phyloP scores from a whole-genome alignment of 1,140 invertebrate species.

The Oryctes rhinoceros region DNA sequence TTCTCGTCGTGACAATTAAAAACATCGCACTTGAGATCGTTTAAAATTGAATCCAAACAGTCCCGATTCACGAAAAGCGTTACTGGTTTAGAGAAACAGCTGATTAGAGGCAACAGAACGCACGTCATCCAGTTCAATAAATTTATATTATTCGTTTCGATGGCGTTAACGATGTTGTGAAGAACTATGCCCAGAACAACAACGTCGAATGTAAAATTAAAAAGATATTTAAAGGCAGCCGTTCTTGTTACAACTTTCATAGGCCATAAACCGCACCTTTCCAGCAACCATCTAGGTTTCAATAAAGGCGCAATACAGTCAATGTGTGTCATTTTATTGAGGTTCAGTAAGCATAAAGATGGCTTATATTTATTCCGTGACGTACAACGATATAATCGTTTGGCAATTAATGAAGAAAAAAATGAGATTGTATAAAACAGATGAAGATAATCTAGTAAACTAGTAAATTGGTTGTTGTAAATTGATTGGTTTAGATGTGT shows the following conservation, averaged over 20 bases:
- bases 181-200: neutral
- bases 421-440: too few species aligned
- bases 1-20: neutral
- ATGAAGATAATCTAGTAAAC: too few species aligned
- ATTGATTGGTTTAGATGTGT: too few species aligned
- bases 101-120: neutral
- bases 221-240: neutral
- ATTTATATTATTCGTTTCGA: neutral
- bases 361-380: neutral
- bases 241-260: neutral
- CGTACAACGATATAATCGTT: too few species aligned
- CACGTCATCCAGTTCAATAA: neutral
- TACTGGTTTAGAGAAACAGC: neutral
- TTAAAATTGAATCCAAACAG: neutral
- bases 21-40: neutral
- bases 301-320: neutral
- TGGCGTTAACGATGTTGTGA: conserved; percentile 56
- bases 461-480: too few species aligned
- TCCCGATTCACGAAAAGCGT: neutral
- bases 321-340: neutral
- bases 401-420: too few species aligned
- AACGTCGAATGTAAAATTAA: neutral
- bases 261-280: neutral
- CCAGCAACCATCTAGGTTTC: neutral
- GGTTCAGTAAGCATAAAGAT: neutral